These are phyloP conservation scores for Eristalinus sepulchralis DNA, from an alignment of 2,888 invertebrate genomes.

Conservation along the genomic window DNA sequence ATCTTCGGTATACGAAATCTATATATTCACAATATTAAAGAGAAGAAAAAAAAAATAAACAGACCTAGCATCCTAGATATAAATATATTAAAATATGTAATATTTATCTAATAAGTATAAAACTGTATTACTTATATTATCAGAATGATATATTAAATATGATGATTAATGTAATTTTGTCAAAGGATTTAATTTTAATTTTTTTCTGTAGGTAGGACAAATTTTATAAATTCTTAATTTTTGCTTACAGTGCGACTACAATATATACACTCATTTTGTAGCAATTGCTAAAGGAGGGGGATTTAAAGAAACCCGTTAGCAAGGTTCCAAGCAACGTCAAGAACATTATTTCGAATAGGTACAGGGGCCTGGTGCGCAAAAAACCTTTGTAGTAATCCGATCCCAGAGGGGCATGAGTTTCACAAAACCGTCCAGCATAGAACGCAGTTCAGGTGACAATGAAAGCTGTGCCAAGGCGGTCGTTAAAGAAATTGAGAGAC, in stretches of 20 bases:
- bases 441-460: constrained; percentile 88
- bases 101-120: constrained; percentile 68
- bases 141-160: constrained; percentile 69
- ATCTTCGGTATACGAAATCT: constrained; percentile 65
- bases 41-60: constrained; percentile 15
- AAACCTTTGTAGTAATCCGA: constrained; percentile 92
- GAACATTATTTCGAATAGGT: constrained; percentile 95
- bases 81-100: constrained; percentile 66
- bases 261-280: too few relatives aligned
- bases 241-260: too few relatives aligned
- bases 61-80: constrained; percentile 53
- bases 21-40: constrained; percentile 59
- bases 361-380: constrained; percentile 96
- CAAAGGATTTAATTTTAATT: not conserved
- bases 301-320: constrained; percentile 81
- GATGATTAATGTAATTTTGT: constrained; percentile 53
- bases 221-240: too few relatives aligned
- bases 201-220: too few relatives aligned
- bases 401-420: constrained; percentile 98
- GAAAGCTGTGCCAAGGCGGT: constrained; percentile 93
- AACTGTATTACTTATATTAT: constrained; percentile 62
- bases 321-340: constrained; percentile 92
- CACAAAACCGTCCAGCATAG: constrained; percentile 91
- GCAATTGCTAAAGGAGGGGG: constrained; percentile 80
- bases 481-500: constrained; percentile 91